Base-by-base conservation (phyloP, 2,797 vertebrate genomes). In the Leptoclinus maculatus region DNA sequence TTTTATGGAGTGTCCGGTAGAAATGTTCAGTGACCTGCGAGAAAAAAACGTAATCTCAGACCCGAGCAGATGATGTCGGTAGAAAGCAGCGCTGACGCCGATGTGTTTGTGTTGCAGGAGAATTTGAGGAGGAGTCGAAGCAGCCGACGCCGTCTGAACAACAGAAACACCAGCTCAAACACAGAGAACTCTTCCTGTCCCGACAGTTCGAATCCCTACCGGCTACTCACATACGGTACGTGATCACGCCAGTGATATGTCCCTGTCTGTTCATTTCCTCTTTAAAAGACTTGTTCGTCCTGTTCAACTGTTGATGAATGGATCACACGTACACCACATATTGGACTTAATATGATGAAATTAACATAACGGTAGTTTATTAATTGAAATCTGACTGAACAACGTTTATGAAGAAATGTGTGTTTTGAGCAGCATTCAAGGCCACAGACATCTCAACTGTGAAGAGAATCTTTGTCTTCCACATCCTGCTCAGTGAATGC, bases 101-200 rank as follows among this genome's bases (percentile, higher is more conserved):
- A 38, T 66, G n/a, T 66, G 41, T 87, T 57, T 80, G 0, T 84
- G 23, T 83, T 82, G 9, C 38, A 98, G 97, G 97, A 83, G 97
- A 98, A 70, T 98, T 99, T 71, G 97, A 98, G 89, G 97, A 98
- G 82, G 97, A 98, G 80, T 99, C 97, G 0, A 98, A 98, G 90
- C 97, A 99, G 92, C 97, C 97, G 0, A n/a, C 93, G 0, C 93
- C 97, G 58, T 90, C 95, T 0, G 97, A 99, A 79, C 97, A 95
- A 88, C 97, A 98, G 91, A 96, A 97, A 63, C 97, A 99, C 90
- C 97, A 99, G 79, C 94, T 99, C 60, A 98, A 98, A 85, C 97
- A 98, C 93, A 95, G 97, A 76, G 97, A 98, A 88, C 96, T 99
- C 49, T 99, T 98, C 85, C 94, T 99, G 56, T 98, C 97, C 19